phyloP scores from a whole-genome alignment of 2,888 invertebrate genomes.

The Xylocampa areola region DNA sequence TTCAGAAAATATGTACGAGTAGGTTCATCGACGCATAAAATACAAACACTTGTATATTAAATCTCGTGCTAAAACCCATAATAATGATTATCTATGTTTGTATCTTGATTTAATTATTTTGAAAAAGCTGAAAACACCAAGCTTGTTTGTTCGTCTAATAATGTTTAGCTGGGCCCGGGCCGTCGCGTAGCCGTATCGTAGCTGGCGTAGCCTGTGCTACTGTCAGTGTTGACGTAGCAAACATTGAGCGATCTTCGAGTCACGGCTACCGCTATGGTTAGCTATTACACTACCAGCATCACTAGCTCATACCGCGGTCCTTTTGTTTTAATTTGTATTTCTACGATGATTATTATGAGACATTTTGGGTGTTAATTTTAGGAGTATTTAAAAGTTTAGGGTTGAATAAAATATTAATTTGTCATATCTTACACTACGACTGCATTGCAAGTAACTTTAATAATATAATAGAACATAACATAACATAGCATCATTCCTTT shows the following conservation, averaged over 20 bases:
- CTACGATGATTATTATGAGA: slow-evolving; percentile 31
- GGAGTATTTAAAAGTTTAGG: too few relatives aligned
- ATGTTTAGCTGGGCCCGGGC: slow-evolving; percentile 35
- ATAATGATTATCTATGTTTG: slow-evolving; percentile 39
- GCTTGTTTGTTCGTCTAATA: slow-evolving; percentile 42
- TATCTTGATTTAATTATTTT: slow-evolving; percentile 45
- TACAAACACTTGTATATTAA: slow-evolving; percentile 19
- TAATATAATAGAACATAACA: too few relatives aligned
- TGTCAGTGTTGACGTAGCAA: slow-evolving; percentile 66
- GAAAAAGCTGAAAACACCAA: slow-evolving; percentile 24
- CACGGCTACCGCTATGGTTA: slow-evolving; percentile 34
- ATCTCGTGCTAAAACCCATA: slow-evolving; percentile 18
- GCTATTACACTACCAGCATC: slow-evolving; percentile 27
- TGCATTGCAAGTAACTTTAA: too few relatives aligned
- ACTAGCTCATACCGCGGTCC: slow-evolving; percentile 13
- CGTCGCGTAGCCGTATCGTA: slow-evolving; percentile 37
- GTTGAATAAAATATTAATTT: too few relatives aligned
- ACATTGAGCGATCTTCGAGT: slow-evolving; percentile 59
- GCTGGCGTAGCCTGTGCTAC: slow-evolving; percentile 42
- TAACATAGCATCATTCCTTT: too few relatives aligned
- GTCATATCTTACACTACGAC: too few relatives aligned
- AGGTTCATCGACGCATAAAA: slow-evolving; percentile 17
- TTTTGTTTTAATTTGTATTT: slow-evolving; percentile 21
- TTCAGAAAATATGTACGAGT: slow-evolving; percentile 1
- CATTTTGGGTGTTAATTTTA: too few relatives aligned